These are phyloP conservation scores for Gari tellinella DNA, from an alignment of 2,888 invertebrate genomes.

Conservation along the genomic window DNA sequence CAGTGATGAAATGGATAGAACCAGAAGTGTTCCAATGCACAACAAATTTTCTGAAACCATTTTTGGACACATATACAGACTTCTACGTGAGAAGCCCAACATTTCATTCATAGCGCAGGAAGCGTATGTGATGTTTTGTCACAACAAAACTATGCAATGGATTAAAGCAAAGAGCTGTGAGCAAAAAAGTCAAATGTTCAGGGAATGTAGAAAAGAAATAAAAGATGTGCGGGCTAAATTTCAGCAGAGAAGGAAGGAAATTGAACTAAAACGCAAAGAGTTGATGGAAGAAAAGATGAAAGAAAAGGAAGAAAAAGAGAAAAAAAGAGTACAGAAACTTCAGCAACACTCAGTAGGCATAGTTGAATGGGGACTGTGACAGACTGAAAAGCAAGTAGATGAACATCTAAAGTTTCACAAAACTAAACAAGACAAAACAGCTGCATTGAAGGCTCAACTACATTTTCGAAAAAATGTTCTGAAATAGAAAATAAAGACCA, in stretches of 20 bases:
- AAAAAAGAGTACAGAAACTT: constrained; percentile 2
- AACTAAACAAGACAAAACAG: constrained; percentile 21
- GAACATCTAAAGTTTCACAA: constrained; percentile 12
- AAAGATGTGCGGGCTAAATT: constrained; percentile 16
- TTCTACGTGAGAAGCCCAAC: constrained; percentile 38
- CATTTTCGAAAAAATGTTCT: constrained; percentile 4
- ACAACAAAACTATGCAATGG: constrained; percentile 40
- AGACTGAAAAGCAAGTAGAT: constrained; percentile 42
- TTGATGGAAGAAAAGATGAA: constrained; percentile 23
- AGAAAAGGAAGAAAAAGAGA: constrained; percentile 6
- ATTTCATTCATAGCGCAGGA: constrained; percentile 24
- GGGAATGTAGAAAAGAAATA: constrained; percentile 29
- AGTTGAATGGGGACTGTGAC: constrained; percentile 50
- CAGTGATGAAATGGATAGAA: constrained; percentile 5
- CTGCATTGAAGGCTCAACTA: constrained; percentile 20
- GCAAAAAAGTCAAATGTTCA: constrained; percentile 9
- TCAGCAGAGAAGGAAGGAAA: constrained; percentile 38
- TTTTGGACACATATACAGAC: constrained; percentile 31
- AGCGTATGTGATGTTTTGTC: constrained; percentile 37
- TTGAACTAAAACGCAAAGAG: constrained; percentile 32
- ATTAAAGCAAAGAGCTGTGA: background rate
- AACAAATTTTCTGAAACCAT: constrained; percentile 38
- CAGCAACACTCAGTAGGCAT: constrained; percentile 10
- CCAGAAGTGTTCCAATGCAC: constrained; percentile 11
- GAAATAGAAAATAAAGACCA: background rate